phyloP scores from a whole-genome alignment of 2,888 invertebrate species.

The Scrobipalpa atriplicella region DNA sequence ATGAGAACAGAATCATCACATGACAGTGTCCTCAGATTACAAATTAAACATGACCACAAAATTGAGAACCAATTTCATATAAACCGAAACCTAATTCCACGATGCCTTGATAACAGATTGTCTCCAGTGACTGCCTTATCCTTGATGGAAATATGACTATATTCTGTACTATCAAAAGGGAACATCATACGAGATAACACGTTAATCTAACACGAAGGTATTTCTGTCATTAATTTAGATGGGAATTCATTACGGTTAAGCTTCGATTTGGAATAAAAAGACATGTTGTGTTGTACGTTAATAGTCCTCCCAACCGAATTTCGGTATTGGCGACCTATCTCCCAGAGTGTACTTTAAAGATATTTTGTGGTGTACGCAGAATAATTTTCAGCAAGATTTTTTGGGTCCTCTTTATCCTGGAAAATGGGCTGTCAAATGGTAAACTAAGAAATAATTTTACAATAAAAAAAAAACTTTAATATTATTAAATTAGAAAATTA shows the following conservation, averaged over 20 bases:
- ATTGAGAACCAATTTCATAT: neutral
- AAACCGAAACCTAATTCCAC: slow-evolving; percentile 16
- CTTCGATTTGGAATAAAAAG: slow-evolving; percentile 22
- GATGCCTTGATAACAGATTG: slow-evolving; percentile 21
- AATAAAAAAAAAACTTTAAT: too few species aligned
- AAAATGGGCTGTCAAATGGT: too few species aligned
- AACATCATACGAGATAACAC: slow-evolving; percentile 48
- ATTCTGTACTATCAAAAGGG: slow-evolving; percentile 34
- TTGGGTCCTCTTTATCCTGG: too few species aligned
- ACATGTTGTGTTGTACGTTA: neutral
- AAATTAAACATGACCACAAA: neutral
- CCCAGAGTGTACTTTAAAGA: too few species aligned
- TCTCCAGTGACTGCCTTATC: slow-evolving; percentile 15
- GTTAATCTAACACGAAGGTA: slow-evolving; percentile 60
- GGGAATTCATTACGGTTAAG: slow-evolving; percentile 59
- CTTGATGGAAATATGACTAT: slow-evolving; percentile 31
- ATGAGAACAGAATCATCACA: neutral
- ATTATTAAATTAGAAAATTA: too few species aligned
- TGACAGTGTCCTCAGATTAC: neutral
- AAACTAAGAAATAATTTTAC: too few species aligned
- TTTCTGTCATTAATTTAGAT: slow-evolving; percentile 66
- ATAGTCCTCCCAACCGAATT: too few species aligned
- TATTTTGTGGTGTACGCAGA: too few species aligned
- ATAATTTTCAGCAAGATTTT: too few species aligned
- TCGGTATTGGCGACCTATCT: too few species aligned